A percentile compares a stretch with the other conserved stretches of the same genome.
These are phyloP conservation scores for Panthera tigris DNA, from an alignment of 2,113 vertebrate genomes.

Conservation along the genomic window DNA sequence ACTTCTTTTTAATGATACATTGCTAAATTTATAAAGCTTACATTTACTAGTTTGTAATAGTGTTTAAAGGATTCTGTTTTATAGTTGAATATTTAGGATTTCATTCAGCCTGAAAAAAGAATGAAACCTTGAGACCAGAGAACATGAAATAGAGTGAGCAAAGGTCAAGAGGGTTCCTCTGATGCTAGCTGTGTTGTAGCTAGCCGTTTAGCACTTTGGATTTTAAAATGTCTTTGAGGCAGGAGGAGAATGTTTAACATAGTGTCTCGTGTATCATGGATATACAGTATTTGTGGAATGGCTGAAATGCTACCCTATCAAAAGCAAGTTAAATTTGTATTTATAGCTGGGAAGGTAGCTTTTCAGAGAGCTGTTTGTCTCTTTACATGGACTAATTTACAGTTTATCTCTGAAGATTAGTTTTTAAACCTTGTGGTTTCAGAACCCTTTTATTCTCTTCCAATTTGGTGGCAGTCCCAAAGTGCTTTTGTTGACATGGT, in stretches of 20 bases:
- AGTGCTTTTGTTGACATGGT: conserved; percentile 8
- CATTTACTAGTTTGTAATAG: background rate
- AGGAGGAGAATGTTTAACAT: background rate
- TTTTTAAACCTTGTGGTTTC: conserved; percentile 34
- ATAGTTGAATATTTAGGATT: conserved; percentile 24
- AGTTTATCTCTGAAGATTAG: conserved; percentile 36
- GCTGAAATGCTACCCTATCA: background rate
- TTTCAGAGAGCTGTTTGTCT: background rate
- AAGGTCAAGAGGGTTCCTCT: background rate
- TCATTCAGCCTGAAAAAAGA: conserved; percentile 28
- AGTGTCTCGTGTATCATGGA: background rate
- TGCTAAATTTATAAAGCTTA: conserved; percentile 9
- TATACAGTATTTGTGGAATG: background rate
- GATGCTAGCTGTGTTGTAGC: background rate
- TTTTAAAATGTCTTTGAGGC: background rate
- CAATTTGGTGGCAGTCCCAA: conserved; percentile 2
- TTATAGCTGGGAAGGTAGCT: background rate
- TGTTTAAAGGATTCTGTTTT: conserved; percentile 42
- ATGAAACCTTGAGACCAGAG: background rate
- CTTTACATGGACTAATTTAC: background rate
- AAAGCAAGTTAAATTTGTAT: background rate
- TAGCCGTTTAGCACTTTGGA: background rate
- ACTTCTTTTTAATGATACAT: conserved; percentile 45
- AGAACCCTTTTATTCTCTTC: background rate
- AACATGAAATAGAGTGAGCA: background rate